Base-by-base conservation (phyloP, 2,113 vertebrate species). In the Neotoma lepida region DNA sequence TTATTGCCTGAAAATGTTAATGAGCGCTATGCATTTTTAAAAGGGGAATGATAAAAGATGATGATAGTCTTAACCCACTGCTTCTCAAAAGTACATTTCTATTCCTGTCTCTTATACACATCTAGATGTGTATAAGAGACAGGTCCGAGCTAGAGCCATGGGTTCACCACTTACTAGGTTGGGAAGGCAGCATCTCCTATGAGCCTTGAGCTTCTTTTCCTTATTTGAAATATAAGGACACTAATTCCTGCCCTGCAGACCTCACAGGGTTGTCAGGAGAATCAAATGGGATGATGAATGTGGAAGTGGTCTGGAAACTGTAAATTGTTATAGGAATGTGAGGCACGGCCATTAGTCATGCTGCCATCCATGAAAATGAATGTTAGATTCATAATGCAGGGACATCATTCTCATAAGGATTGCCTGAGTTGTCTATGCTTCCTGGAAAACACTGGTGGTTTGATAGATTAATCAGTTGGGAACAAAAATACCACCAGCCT, bases 321-420 rank as follows among this genome's bases (percentile, higher is more conserved):
- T 96, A 96, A 96, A 93, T 93, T 96, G 94, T 96, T 97, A 96
- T 24, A 96, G 95, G 92, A 96, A 90, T 63, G 76, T 0, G 6
- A 88, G 85, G 84, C 81, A 91, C 77, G 71, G n/a, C 95, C 96
- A 86, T 97, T 96, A 96, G 94, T 97, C 96, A 96, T 92, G 81
- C 93, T 96, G 95, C 97, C 93, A 88, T 94, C 94, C 95, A 90
- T 86, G 94, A 96, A 96, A 96, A 94, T 96, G 96, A 96, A 88
- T 92, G 94, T 90, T 95, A 94, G 94, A 77, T 78, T 97, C 92
- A 90, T 96, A 94, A 96, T 96, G 92, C 76, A 77, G 88, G 58
- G 73, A 84, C 68, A 89, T 93, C 89, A 89, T 96, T 93, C 94
- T 95, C 81, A 17, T 94, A 92, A 94, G 58, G 22, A 54, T 82